A percentile compares a stretch with the other conserved stretches of the same genome.
phyloP scores from a whole-genome alignment of 2,113 vertebrate species.

The Podarcis muralis region DNA sequence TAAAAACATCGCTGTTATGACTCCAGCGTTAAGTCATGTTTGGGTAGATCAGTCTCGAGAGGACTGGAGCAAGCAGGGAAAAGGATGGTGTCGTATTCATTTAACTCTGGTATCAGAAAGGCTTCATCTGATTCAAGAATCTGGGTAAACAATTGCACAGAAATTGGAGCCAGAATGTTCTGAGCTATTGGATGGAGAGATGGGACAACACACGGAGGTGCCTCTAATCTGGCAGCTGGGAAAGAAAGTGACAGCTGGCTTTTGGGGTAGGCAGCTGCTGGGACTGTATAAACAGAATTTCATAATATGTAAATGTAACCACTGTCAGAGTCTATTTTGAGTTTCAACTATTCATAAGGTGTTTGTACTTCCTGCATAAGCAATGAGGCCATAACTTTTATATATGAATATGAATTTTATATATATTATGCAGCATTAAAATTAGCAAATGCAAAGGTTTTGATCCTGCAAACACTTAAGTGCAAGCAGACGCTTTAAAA shows the following conservation, averaged over 20 bases:
- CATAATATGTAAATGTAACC: not conserved
- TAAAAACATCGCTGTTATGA: too few species aligned
- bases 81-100: not conserved
- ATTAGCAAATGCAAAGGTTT: constrained; percentile 36
- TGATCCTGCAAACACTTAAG: not conserved
- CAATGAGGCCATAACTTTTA: not conserved
- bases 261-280: not conserved
- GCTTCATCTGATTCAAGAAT: not conserved
- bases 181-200: not conserved
- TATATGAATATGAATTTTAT: constrained; percentile 49
- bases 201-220: not conserved
- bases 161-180: not conserved
- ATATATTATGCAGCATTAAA: constrained; percentile 30
- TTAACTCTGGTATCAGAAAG: not conserved
- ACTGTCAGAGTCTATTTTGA: not conserved
- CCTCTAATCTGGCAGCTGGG: not conserved
- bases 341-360: not conserved
- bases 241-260: not conserved
- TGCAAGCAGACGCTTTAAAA: not conserved
- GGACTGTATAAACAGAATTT: not conserved
- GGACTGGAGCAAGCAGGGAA: not conserved
- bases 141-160: not conserved
- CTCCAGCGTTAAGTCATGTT: constrained; percentile 9
- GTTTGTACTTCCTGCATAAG: not conserved
- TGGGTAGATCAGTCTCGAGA: not conserved